phyloP scores from a whole-genome alignment of 2,113 vertebrate species.

The Chaetodon trifascialis region DNA sequence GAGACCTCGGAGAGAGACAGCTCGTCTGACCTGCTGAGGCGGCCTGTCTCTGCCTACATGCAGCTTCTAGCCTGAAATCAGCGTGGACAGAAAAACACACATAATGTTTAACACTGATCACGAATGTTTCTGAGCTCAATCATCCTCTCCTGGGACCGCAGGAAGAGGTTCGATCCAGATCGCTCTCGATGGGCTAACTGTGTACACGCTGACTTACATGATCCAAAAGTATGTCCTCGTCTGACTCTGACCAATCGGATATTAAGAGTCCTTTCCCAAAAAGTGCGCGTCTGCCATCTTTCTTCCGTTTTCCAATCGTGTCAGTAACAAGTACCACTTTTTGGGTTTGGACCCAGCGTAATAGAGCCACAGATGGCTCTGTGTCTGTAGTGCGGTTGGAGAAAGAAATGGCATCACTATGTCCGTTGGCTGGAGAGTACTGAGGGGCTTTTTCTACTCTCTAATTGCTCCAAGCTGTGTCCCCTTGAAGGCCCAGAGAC shows the following conservation, averaged over 20 bases:
- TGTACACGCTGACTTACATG: conserved; percentile 23
- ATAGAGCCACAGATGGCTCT: conserved; percentile 76
- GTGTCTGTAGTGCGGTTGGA: conserved; percentile 68
- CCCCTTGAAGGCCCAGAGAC: conserved; percentile 68
- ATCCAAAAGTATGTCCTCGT: conserved; percentile 13
- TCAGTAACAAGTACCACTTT: conserved; percentile 63
- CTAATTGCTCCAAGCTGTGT: conserved; percentile 84
- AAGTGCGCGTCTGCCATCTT: conserved; percentile 29
- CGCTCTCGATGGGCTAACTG: neutral
- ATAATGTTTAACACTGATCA: neutral
- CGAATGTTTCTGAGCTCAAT: conserved; percentile 9
- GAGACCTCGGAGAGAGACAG: conserved; percentile 63
- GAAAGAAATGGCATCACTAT: conserved; percentile 75
- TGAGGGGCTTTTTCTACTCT: conserved; percentile 76
- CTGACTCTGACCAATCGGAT: neutral
- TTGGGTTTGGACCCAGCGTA: conserved; percentile 64
- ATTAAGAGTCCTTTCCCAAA: neutral
- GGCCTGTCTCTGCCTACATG: conserved; percentile 46
- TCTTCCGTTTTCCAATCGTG: conserved; percentile 53
- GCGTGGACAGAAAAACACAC: conserved; percentile 15
- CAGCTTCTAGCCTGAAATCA: conserved; percentile 33
- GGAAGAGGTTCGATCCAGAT: conserved; percentile 8
- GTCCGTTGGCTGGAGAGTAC: conserved; percentile 68
- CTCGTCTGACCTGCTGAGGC: conserved; percentile 67
- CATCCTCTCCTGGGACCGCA: neutral